phyloP scores from a whole-genome alignment of 2,113 vertebrate species.

The Stegostoma tigrinum region DNA sequence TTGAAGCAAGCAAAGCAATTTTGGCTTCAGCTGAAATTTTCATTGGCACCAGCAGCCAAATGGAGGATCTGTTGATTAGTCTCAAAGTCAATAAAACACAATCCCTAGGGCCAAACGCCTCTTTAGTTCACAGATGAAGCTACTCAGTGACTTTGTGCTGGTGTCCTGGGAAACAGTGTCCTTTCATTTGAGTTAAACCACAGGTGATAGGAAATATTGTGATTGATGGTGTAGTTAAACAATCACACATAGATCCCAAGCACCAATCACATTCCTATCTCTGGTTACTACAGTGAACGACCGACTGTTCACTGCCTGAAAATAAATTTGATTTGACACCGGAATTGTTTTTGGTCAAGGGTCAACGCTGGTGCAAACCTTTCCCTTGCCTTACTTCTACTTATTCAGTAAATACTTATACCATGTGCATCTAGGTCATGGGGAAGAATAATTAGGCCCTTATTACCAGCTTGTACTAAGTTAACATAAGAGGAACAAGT shows the following conservation, averaged over 20 bases:
- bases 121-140: slow-evolving; percentile 26
- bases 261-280: neutral
- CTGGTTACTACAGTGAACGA: neutral
- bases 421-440: neutral
- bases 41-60: slow-evolving; percentile 31
- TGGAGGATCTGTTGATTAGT: neutral
- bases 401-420: neutral
- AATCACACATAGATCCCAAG: neutral
- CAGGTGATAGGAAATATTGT: neutral
- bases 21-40: slow-evolving; percentile 20
- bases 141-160: slow-evolving; percentile 20
- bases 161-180: slow-evolving; percentile 18
- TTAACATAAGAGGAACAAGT: neutral
- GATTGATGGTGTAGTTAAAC: slow-evolving; percentile 17
- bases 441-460: neutral
- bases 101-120: slow-evolving; percentile 5
- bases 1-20: slow-evolving; percentile 26
- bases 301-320: neutral
- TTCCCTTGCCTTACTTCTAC: neutral
- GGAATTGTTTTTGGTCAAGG: neutral
- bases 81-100: slow-evolving; percentile 23
- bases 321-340: neutral
- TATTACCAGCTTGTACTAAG: neutral
- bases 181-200: neutral
- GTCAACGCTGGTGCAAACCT: neutral